Evolutionary conservation across 2,888 invertebrate species (phyloP).

Genomic region (Aphelenchoides bicaudatus): DNA sequence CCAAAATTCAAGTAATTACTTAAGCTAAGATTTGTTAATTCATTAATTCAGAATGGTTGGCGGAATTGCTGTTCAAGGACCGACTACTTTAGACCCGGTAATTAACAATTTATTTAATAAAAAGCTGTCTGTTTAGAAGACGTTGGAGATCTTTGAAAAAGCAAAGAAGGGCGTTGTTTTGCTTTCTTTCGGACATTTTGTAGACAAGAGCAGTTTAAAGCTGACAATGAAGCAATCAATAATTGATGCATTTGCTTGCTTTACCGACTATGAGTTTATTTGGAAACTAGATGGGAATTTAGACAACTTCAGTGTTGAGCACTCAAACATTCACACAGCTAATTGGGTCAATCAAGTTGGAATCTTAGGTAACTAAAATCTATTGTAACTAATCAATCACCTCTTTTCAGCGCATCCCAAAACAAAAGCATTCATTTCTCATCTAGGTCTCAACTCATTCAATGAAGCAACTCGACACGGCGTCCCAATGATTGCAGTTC

Average conservation of each 20-base stretch:
- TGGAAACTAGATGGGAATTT: conserved; percentile 30
- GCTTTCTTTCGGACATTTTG: conserved; percentile 20
- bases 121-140: background rate
- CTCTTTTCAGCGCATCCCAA: conserved; percentile 20
- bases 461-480: conserved; percentile 42
- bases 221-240: conserved; percentile 3
- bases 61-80: background rate
- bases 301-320: conserved; percentile 32
- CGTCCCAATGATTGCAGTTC: conserved; percentile 45
- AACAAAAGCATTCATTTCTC: conserved; percentile 46
- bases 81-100: background rate
- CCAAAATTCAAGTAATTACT: conserved; percentile 1
- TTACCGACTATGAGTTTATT: conserved; percentile 41
- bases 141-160: background rate
- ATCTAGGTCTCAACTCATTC: conserved; percentile 48
- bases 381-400: background rate
- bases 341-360: conserved; percentile 48
- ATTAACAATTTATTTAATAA: background rate
- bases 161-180: conserved; percentile 21
- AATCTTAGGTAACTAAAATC: conserved; percentile 29
- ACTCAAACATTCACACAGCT: conserved; percentile 40
- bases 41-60: too few relatives aligned
- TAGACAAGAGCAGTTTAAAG: conserved; percentile 5
- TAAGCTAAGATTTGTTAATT: too few relatives aligned
- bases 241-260: conserved; percentile 13